Base-by-base conservation (phyloP, 30 jellyfish, hydroid and myxozoan genomes). In the Nemopilema nomurai region DNA sequence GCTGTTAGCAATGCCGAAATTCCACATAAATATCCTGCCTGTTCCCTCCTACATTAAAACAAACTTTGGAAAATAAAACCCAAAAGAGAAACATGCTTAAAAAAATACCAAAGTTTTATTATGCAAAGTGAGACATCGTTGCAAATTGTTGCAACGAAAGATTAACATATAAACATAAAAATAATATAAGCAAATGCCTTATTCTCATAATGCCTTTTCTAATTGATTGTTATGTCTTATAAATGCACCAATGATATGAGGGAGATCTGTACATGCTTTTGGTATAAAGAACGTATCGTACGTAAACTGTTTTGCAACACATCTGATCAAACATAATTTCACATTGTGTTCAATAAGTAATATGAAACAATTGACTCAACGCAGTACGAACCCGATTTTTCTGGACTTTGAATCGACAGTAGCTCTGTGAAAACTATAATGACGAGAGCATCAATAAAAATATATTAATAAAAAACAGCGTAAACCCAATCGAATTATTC, bases 1-100 rank as follows among this genome's bases (percentile, higher is more conserved):
- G 80, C 97, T 87, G 92, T 83, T 69, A 0, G 86, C 30, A 20
- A 92, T 92, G 6, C 98, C 98, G 24, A 88, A 67, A 30, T 87
- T 87, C 98, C 98, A 92, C 98, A 92, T 92, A 69, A 92, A 96
- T 20, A 92, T 75, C 28, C 98, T 83, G 26, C 98, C 98, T 49
- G 98, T 92, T 7, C 97, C 97, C 62, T 92, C 97, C 96, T 88
- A 41, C n/a, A n/a, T n/a, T 28, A 69, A 30, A 31, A 81, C 21
- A 49, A 4, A 32, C 17, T 20, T 16, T 8, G 25, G 26, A n/a
- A 0, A 32, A 41, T 41, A 41, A 41, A 41, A 3, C 57, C 57
- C 57, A 41, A 41, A 41, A 41, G 57, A 41, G 57, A 13, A 41
- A 3, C n/a, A n/a, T n/a, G n/a, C n/a, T n/a, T n/a, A 16, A 16